Evolutionary conservation across 2,888 invertebrate species (phyloP), one percentile per base, ranked within the genome.

Genomic region (Antitype chi): DNA sequence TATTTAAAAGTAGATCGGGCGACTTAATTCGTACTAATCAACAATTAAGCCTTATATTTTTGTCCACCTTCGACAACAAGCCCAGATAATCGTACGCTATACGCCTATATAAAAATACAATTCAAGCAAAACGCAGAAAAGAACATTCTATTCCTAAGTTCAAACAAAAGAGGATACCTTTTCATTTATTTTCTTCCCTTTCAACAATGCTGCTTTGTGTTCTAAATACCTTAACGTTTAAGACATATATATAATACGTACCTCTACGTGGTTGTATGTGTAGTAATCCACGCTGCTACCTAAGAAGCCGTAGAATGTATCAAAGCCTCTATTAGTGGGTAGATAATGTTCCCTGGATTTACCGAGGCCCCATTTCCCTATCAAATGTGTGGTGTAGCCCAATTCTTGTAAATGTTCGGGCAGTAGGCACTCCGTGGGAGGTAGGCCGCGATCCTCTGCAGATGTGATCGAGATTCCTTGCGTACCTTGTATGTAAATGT

Each of bases 341-440:
- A 98, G 97, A 93, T 97, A 98, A 87, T 97, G 97, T 85, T 97
- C 96, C 76, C 97, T 96, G 88, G 97, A 97, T 94, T 97, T 98
- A n/a, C 99, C 99, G 89, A 99, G 96, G 94, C 98, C 97, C 99
- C 99, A 99, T 97, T 99, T 99, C 60, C 99, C 99, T 23, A 99
- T 97, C 60, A 98, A 97, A 92, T 98, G 98, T 6, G 98, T 98
- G 17, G 94, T 94, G 94, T 99, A 99, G 23, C 98, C 98, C 73
- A 98, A 95, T 82, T 98, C 97, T 88, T 96, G 96, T 76, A 97
- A 95, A 90, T 97, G 96, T 88, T 98, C 97, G 0, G 99, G 98
- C 86, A 99, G 94, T 1, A 98, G 94, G 79, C 97, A 98, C 81
- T 97, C 97, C 59, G 97, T 95, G 6, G 98, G 90, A 0, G 98